phyloP scores from a whole-genome alignment of 2,797 vertebrate species.

The Pseudochirops corinnae region DNA sequence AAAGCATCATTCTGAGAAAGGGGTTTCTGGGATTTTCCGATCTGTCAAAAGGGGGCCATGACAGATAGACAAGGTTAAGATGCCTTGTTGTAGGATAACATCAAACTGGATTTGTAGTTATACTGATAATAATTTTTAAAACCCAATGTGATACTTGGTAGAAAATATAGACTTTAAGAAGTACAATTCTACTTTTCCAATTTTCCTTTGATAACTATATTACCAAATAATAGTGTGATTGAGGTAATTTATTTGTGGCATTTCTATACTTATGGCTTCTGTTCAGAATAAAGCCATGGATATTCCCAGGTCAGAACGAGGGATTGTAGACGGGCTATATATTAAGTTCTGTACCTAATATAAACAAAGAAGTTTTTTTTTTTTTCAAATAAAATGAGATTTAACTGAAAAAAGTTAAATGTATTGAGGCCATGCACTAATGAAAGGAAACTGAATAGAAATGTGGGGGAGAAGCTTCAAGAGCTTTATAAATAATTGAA shows the following conservation, averaged over 20 bases:
- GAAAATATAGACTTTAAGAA: constrained; percentile 15
- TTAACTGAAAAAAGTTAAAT: constrained; percentile 67
- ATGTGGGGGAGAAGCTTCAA: constrained; percentile 46
- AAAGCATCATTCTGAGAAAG: background rate
- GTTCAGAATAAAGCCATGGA: constrained; percentile 56
- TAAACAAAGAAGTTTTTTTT: constrained; percentile 50
- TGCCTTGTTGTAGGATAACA: background rate
- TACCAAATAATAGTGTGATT: constrained; percentile 28
- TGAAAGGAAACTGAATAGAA: constrained; percentile 64
- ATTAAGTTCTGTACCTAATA: constrained; percentile 64
- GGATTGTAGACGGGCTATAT: constrained; percentile 18
- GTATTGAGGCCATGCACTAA: constrained; percentile 76
- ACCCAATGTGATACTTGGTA: background rate
- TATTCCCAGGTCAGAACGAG: constrained; percentile 62
- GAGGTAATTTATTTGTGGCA: constrained; percentile 24
- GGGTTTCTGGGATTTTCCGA: background rate
- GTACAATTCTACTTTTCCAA: background rate
- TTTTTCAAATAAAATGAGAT: constrained; percentile 69
- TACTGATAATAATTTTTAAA: background rate
- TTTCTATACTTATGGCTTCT: constrained; percentile 47
- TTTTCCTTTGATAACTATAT: constrained; percentile 32
- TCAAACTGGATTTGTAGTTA: background rate
- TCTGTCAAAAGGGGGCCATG: background rate
- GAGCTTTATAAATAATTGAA: constrained; percentile 63
- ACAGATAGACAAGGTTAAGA: background rate